Percentiles rank a stretch among this genome's conserved stretches.
Conservation (phyloP, 2,797 vertebrate species). For the Sylvilagus floridanus region DNA sequence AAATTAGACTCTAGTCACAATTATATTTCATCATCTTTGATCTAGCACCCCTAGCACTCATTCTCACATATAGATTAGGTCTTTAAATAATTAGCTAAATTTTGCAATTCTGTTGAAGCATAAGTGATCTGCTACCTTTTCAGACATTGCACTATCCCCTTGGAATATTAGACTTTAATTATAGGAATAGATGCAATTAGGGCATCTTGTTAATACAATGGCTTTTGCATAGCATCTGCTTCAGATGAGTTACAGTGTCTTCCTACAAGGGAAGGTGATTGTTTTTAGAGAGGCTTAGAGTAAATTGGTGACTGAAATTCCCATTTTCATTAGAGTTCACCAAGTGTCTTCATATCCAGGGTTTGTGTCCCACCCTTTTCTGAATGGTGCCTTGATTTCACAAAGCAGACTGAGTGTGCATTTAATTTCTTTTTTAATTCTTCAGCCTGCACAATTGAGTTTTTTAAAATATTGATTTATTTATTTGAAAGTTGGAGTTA, state of each 20-base stretch:
- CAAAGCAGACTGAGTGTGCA: neutral
- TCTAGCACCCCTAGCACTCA: neutral
- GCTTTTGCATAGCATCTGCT: neutral
- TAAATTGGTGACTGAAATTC: neutral
- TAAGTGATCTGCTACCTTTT: neutral
- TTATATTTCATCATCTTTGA: neutral
- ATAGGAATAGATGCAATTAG: neutral
- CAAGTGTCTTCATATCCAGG: neutral
- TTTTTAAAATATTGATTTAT: too few relatives aligned
- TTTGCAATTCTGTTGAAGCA: neutral
- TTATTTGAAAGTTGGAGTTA: too few relatives aligned
- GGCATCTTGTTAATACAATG: neutral
- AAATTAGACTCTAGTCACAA: neutral
- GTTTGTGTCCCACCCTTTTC: neutral
- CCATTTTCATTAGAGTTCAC: neutral
- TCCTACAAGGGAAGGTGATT: neutral
- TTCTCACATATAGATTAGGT: neutral
- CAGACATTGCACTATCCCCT: neutral
- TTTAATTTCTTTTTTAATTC: neutral
- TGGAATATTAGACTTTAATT: neutral
- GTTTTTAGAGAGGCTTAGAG: neutral
- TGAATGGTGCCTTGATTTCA: neutral
- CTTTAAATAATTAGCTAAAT: conserved; percentile 27
- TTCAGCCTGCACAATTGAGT: neutral
- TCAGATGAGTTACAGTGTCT: neutral